phyloP scores from a whole-genome alignment of 1,140 invertebrate species.

The Holotrichia oblita region DNA sequence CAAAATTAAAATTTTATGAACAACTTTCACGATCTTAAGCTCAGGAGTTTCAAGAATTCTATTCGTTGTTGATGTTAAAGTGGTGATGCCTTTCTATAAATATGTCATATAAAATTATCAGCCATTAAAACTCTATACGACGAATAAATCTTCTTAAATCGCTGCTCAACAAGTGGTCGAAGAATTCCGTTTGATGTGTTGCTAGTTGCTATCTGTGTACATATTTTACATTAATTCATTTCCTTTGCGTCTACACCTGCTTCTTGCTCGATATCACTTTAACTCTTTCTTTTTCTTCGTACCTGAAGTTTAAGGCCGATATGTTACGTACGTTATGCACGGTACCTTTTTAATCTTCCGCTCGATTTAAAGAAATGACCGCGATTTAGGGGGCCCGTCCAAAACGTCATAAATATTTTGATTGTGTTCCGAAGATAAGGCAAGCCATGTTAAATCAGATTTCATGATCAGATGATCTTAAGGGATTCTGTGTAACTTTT shows the following conservation, averaged over 20 bases:
- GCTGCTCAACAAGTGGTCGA: background rate
- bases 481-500: background rate
- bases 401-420: conserved; percentile 13
- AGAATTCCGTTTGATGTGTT: conserved; percentile 8
- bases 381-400: conserved; percentile 9
- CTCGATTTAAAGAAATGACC: conserved; percentile 16
- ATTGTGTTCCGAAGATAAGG: background rate
- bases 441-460: conserved; percentile 3
- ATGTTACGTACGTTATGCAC: conserved; percentile 10
- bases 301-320: background rate
- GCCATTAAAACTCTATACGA: background rate
- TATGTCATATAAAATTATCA: background rate
- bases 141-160: conserved; percentile 9
- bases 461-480: background rate
- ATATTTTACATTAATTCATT: background rate
- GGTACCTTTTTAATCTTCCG: conserved; percentile 6
- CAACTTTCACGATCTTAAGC: background rate
- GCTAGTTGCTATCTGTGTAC: conserved; percentile 1
- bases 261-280: background rate
- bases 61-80: too few relatives aligned
- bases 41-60: background rate
- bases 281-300: background rate
- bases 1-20: background rate
- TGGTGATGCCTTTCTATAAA: background rate
- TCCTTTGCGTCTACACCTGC: background rate